Conservation (phyloP, 1,140 invertebrate genomes). For the Drosophila takahashii region DNA sequence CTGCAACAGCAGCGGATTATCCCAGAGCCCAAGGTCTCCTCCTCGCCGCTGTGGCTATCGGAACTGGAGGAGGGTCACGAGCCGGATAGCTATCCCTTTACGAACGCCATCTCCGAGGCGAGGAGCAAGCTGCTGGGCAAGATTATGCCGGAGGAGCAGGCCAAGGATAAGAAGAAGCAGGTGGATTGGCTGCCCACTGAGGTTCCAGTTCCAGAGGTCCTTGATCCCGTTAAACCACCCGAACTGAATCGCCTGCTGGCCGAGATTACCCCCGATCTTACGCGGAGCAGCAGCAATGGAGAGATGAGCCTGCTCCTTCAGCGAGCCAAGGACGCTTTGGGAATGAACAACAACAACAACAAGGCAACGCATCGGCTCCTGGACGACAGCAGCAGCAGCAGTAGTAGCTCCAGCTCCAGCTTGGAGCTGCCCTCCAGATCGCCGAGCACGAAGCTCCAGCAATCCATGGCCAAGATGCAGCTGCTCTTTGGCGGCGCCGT, state of each 20-base stretch:
- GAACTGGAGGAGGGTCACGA: slow-evolving; percentile 30
- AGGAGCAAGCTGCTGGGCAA: slow-evolving; percentile 46
- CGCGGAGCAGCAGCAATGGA: slow-evolving; percentile 22
- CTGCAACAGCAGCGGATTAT: not conserved
- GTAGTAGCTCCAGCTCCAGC: not conserved
- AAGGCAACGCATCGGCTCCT: not conserved
- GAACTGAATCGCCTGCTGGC: slow-evolving; percentile 6
- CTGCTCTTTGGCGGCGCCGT: slow-evolving; percentile 51
- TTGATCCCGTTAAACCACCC: not conserved
- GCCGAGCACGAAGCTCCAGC: slow-evolving; percentile 31
- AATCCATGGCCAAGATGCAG: slow-evolving; percentile 71
- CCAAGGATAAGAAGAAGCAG: not conserved
- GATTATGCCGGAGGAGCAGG: not conserved
- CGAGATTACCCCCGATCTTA: not conserved
- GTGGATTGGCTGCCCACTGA: slow-evolving; percentile 1
- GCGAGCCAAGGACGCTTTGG: slow-evolving; percentile 16
- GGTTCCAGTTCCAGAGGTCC: slow-evolving; percentile 5
- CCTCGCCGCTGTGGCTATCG: slow-evolving; percentile 32
- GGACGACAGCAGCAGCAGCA: slow-evolving; percentile 20
- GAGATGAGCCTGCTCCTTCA: slow-evolving; percentile 25
- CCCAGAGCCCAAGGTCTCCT: not conserved
- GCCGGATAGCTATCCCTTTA: slow-evolving; percentile 58
- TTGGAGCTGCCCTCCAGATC: not conserved
- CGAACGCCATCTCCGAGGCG: slow-evolving; percentile 60
- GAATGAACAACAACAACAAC: not conserved